Percentiles rank a stretch among this genome's conserved stretches.
Evolutionary conservation across 2,113 vertebrate species (phyloP).

Genomic region (Chloebia gouldiae): DNA sequence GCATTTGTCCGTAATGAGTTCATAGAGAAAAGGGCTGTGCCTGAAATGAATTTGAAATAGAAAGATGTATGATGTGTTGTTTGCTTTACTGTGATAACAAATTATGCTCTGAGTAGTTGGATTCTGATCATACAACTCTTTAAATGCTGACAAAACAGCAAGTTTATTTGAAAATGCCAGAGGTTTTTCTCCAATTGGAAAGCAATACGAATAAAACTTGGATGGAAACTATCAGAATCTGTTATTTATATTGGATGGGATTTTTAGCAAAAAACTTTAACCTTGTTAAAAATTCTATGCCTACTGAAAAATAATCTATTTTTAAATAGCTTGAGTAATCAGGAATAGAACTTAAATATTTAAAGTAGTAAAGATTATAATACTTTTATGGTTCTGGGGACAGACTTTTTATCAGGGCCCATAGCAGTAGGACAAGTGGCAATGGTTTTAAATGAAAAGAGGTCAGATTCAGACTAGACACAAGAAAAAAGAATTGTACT

Average conservation of each 20-base stretch:
- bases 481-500: not conserved
- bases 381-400: not conserved
- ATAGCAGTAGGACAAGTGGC: accelerated
- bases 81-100: not conserved
- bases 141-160: not conserved
- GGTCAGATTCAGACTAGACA: not conserved
- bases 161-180: not conserved
- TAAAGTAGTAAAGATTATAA: not conserved
- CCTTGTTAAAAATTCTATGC: not conserved
- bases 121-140: not conserved
- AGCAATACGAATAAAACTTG: not conserved
- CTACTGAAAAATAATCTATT: not conserved
- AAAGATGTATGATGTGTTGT: not conserved
- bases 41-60: not conserved
- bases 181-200: not conserved
- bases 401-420: not conserved
- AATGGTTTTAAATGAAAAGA: not conserved
- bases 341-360: not conserved
- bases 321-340: not conserved
- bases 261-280: not conserved
- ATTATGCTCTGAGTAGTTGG: not conserved
- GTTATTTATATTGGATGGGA: not conserved
- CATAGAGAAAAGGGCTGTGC: not conserved
- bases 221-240: not conserved
- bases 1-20: not conserved